Percentiles rank a stretch among this genome's conserved stretches.
These are phyloP conservation scores for Strigamia crassipes DNA, from an alignment of 2,888 invertebrate genomes.

Conservation along the genomic window DNA sequence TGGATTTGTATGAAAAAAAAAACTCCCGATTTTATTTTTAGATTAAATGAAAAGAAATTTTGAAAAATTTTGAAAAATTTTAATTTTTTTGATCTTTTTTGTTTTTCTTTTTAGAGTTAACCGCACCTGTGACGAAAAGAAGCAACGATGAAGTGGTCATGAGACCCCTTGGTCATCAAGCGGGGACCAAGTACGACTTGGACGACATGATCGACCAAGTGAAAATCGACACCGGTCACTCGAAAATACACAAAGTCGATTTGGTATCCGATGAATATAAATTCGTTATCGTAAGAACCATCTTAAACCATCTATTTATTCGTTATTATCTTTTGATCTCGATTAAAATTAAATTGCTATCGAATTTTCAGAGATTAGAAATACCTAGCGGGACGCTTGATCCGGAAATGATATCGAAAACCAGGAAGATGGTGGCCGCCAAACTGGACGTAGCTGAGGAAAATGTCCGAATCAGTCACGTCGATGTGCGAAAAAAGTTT, in stretches of 20 bases:
- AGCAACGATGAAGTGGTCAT: not conserved
- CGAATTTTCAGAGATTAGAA: constrained; percentile 45
- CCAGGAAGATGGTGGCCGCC: constrained; percentile 32
- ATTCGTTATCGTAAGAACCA: constrained; percentile 46
- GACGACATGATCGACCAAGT: not conserved
- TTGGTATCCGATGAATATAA: constrained; percentile 48
- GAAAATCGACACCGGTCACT: constrained; percentile 4
- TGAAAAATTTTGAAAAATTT: too few species aligned
- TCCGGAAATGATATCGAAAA: constrained; percentile 37
- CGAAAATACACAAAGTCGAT: constrained; percentile 43
- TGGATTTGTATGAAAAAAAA: not conserved
- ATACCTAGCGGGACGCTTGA: constrained; percentile 43
- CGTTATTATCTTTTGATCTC: not conserved
- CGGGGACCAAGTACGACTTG: not conserved
- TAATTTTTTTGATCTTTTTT: not conserved
- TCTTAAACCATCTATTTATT: not conserved
- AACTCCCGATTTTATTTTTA: not conserved
- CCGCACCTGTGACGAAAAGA: not conserved
- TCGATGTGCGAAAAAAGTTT: constrained; percentile 43
- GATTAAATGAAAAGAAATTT: not conserved
- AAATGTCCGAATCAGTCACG: constrained; percentile 47
- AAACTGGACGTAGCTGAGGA: constrained; percentile 45
- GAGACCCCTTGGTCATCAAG: not conserved
- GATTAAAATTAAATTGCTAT: not conserved
- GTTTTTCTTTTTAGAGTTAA: not conserved